These are phyloP conservation scores for Hemiprocne comata DNA, from an alignment of 2,113 vertebrate species.

Conservation along the genomic window DNA sequence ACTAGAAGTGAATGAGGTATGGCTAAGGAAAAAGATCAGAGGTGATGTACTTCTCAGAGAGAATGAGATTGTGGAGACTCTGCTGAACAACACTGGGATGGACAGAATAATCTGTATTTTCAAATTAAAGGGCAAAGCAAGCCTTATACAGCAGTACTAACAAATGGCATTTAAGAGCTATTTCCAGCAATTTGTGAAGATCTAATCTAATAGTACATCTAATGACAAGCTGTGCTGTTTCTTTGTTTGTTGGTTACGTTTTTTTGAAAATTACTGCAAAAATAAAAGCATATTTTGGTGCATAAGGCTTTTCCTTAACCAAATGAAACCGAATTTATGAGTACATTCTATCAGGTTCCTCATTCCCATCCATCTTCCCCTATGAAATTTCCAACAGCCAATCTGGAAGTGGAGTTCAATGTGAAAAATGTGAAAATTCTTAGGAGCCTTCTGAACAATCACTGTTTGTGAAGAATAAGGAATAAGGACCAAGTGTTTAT, in stretches of 20 bases:
- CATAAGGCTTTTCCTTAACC: background rate
- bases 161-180: background rate
- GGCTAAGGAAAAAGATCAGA: background rate
- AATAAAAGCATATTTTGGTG: background rate
- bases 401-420: background rate
- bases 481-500: background rate
- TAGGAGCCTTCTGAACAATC: background rate
- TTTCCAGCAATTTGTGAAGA: background rate
- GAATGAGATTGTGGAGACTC: background rate
- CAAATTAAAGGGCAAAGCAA: background rate
- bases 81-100: background rate
- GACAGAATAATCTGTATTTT: background rate
- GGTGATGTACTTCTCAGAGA: background rate
- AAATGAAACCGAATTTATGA: background rate
- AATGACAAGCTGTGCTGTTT: background rate
- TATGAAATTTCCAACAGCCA: background rate
- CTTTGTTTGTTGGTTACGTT: background rate
- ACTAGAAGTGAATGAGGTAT: background rate
- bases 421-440: background rate
- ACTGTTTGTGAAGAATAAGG: background rate
- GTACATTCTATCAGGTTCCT: background rate
- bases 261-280: background rate
- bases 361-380: background rate
- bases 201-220: background rate
- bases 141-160: background rate